These are phyloP conservation scores for Protosalanx chinensis DNA, from an alignment of 2,797 vertebrate genomes.

Conservation along the genomic window DNA sequence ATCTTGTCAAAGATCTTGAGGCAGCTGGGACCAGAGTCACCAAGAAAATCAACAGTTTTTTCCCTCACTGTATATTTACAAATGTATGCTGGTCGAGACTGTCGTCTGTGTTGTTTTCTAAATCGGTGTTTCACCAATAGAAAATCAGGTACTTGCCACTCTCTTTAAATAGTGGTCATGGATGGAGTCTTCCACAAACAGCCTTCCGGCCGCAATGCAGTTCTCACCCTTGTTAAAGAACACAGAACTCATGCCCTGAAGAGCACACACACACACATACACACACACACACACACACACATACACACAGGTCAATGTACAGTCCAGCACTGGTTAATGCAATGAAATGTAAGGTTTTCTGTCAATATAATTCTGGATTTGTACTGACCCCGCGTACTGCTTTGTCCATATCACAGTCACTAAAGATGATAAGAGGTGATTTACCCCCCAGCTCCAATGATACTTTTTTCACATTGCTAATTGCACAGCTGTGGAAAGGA, in stretches of 20 bases:
- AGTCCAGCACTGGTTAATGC: background rate
- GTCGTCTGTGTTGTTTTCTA: too few species aligned
- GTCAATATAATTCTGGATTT: background rate
- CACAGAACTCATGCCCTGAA: constrained; percentile 85
- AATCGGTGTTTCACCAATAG: background rate
- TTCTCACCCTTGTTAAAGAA: constrained; percentile 94
- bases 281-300: constrained; percentile 3
- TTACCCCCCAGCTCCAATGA: constrained; percentile 89
- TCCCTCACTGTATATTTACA: too few species aligned
- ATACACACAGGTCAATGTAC: background rate
- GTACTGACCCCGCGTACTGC: constrained; percentile 81
- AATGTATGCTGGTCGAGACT: too few species aligned
- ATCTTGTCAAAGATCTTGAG: too few species aligned
- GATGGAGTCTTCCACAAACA: constrained; percentile 82
- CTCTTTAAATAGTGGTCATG: constrained; percentile 80
- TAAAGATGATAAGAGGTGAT: constrained; percentile 87
- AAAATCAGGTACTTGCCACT: constrained; percentile 71
- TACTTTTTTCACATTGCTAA: constrained; percentile 87
- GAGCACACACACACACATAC: constrained; percentile 3
- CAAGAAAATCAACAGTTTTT: too few species aligned
- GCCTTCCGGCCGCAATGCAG: constrained; percentile 85
- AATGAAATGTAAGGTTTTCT: background rate
- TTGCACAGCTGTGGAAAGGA: constrained; percentile 73
- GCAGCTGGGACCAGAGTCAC: too few species aligned
- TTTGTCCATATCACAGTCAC: constrained; percentile 86